Base-by-base conservation (phyloP, 1,140 invertebrate species). In the Palaemon carinicauda region DNA sequence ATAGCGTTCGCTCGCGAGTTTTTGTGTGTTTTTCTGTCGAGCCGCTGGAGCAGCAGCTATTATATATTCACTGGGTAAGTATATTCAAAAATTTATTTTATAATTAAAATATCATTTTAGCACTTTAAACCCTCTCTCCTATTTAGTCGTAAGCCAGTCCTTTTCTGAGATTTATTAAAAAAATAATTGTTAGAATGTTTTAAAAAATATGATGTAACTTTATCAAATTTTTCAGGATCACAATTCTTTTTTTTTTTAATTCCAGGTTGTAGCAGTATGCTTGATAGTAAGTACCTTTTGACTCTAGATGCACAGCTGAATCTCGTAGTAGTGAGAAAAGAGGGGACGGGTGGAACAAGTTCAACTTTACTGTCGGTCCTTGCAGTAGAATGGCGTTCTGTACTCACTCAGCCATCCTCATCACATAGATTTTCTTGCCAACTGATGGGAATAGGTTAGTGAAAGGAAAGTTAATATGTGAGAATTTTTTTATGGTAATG, bases 401-500 rank as follows among this genome's bases (percentile, higher is more conserved):
- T 82, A 17, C 29, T 82, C 19, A 33, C 65, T 74, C 69, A 75
- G 29, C 50, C 81, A n/a, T 82, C 81, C 15, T 24, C 50, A 10
- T 53, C 41, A 21, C n/a, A 17, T 29, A 82, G 74, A 19, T 17
- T 82, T 73, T 65, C 74, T 29, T 82, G 81, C 17, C 81, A 82
- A 17, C 52, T 82, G n/a, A 82, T 82, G 81, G 81, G 69, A 17
- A 73, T 82, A 54, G 81, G 81, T 82, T n/a, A 56, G 81, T 73
- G 9, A 41, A 41, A 9, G 7, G 41, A 12, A 41, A 7, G 41
- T 9, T 41, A 41, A 41, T 12, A 5, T 12, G 12, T 41, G 41
- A 41, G 41, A 12, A 7, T 41, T 41, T 41, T 41, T 41, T 5
- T 12, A 41, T 41, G 7, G 12, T 41, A n/a, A n/a, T n/a, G n/a